Conservation (phyloP, 2,888 invertebrate genomes). For the Himalopsyche kuldschensis region DNA sequence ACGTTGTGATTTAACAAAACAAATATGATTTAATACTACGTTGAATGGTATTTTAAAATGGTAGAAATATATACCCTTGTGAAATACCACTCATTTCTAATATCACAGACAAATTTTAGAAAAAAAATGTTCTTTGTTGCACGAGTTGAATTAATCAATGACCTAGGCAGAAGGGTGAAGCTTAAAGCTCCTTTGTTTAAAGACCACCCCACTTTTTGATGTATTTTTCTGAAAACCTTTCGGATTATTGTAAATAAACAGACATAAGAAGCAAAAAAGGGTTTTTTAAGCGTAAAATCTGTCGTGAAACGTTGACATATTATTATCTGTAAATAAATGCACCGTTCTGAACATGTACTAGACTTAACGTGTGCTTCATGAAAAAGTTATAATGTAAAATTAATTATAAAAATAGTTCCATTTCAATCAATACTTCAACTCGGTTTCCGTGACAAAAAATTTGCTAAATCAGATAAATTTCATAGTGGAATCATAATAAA, state of each 20-base stretch:
- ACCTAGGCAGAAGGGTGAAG: background rate
- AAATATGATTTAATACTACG: too few relatives aligned
- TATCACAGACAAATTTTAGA: background rate
- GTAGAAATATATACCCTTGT: too few relatives aligned
- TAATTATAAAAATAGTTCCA: too few relatives aligned
- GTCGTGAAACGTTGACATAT: background rate
- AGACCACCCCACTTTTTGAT: background rate
- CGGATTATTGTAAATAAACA: background rate
- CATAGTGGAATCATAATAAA: too few relatives aligned
- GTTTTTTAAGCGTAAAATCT: background rate
- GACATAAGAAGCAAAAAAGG: background rate
- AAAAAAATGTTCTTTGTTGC: background rate
- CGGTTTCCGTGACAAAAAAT: too few relatives aligned
- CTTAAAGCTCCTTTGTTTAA: background rate
- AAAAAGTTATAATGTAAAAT: too few relatives aligned
- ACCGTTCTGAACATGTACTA: too few relatives aligned
- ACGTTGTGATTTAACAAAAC: too few relatives aligned
- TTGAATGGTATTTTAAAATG: too few relatives aligned
- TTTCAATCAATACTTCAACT: too few relatives aligned
- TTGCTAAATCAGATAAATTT: too few relatives aligned
- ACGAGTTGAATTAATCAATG: constrained; percentile 18
- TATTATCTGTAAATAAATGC: background rate
- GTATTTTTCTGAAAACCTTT: background rate
- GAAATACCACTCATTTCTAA: background rate
- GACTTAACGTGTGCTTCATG: too few relatives aligned